Percentiles rank a stretch among this genome's conserved stretches.
Evolutionary conservation across 2,888 invertebrate species (phyloP).

Genomic region (Villa cingulata): DNA sequence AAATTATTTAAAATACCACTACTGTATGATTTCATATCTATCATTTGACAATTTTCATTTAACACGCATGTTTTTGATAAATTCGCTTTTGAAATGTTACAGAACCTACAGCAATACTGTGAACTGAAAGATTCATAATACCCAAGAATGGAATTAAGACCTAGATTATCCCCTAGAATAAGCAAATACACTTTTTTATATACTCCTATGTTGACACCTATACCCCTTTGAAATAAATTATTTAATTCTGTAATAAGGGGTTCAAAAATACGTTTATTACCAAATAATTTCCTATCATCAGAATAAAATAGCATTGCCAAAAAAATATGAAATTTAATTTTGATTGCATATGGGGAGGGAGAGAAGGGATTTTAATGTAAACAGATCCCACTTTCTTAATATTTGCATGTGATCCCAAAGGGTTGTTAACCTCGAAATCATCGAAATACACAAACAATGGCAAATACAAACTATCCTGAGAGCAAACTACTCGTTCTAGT

Average conservation of each 20-base stretch:
- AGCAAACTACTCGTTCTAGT: background rate
- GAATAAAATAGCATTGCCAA: constrained; percentile 1
- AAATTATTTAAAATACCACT: background rate
- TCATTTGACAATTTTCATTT: background rate
- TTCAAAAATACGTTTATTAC: constrained; percentile 1
- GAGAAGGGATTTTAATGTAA: background rate
- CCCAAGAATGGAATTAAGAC: constrained; percentile 1
- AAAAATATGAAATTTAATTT: background rate
- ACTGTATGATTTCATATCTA: background rate
- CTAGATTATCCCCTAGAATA: constrained; percentile 3
- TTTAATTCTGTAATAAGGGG: background rate
- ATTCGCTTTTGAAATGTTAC: background rate
- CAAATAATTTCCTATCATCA: constrained; percentile 5
- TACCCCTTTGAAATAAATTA: background rate
- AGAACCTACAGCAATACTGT: background rate
- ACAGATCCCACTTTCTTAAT: constrained; percentile 1
- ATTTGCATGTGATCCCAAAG: background rate
- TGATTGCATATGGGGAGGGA: background rate
- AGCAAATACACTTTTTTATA: background rate
- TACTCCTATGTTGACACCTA: background rate
- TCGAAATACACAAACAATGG: background rate
- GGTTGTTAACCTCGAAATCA: background rate
- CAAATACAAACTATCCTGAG: background rate
- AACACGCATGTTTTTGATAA: too few relatives aligned
- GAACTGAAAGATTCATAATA: background rate